Conservation (phyloP, 2,888 invertebrate genomes). For the Ischnus inquisitorius region DNA sequence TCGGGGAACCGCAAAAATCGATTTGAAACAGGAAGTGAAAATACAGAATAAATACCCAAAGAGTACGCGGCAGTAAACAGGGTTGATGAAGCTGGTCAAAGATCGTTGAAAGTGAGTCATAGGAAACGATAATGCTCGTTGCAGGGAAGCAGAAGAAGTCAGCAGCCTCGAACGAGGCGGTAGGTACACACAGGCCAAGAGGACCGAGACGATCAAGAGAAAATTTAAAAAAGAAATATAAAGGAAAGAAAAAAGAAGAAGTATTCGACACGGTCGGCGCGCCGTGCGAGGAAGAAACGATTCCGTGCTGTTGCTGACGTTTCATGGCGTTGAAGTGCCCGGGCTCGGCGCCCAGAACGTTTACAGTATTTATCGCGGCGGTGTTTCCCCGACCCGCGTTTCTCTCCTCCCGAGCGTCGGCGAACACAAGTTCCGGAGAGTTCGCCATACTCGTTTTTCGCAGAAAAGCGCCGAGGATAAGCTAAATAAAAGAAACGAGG, state of each 20-base stretch:
- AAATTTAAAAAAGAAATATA: not conserved
- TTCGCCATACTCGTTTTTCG: slow-evolving; percentile 27
- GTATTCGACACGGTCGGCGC: slow-evolving; percentile 69
- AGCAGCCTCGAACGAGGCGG: slow-evolving; percentile 32
- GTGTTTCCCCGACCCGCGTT: slow-evolving; percentile 25
- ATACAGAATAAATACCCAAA: slow-evolving; percentile 18
- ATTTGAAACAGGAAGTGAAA: slow-evolving; percentile 47
- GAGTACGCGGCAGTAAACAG: slow-evolving; percentile 36
- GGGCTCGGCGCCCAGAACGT: slow-evolving; percentile 27
- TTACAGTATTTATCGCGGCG: slow-evolving; percentile 37
- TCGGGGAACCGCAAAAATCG: slow-evolving; percentile 19
- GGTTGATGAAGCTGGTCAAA: slow-evolving; percentile 48
- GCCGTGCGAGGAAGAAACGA: slow-evolving; percentile 61
- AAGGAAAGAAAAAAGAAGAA: slow-evolving; percentile 53
- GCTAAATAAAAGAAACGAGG: slow-evolving; percentile 18
- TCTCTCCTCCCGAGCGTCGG: not conserved
- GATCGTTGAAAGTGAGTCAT: slow-evolving; percentile 59
- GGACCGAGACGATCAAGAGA: slow-evolving; percentile 30
- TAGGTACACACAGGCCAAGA: slow-evolving; percentile 44
- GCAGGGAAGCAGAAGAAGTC: slow-evolving; percentile 29
- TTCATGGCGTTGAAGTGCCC: slow-evolving; percentile 46
- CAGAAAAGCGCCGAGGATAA: slow-evolving; percentile 3
- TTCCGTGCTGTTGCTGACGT: slow-evolving; percentile 59
- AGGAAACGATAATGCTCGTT: slow-evolving; percentile 60
- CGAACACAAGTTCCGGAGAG: slow-evolving; percentile 16